Evolutionary conservation across 1,140 invertebrate species (phyloP).

Genomic region (Zeugodacus cucurbitae): DNA sequence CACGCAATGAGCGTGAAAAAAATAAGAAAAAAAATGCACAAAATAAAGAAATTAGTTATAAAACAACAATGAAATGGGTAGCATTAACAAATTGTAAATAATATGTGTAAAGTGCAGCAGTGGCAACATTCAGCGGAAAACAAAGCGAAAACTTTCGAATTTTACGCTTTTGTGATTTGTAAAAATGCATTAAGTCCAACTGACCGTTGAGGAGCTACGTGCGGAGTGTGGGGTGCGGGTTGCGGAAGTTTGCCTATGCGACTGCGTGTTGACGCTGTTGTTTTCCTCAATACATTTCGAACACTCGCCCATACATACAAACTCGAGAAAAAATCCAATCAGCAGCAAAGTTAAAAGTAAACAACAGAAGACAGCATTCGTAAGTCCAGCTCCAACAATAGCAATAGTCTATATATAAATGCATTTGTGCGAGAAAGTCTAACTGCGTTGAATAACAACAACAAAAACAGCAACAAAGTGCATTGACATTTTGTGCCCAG

Average conservation of each 20-base stretch:
- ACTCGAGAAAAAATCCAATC: neutral
- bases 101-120: neutral
- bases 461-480: neutral
- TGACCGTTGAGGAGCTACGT: neutral
- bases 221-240: neutral
- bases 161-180: conserved; percentile 39
- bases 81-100: conserved; percentile 21
- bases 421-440: conserved; percentile 2
- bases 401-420: neutral
- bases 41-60: neutral
- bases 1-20: neutral
- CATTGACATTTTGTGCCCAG: neutral
- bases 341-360: neutral
- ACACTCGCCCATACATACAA: neutral
- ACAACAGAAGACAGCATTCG: neutral
- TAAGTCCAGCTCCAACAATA: neutral
- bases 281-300: neutral
- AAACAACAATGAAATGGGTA: neutral
- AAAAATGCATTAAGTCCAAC: conserved; percentile 16
- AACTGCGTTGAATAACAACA: neutral
- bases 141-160: conserved; percentile 35
- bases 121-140: conserved; percentile 22
- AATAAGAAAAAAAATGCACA: neutral
- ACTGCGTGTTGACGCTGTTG: neutral
- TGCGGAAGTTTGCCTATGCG: neutral